Conservation (phyloP, 2,113 vertebrate genomes). For the Noctilio leporinus region DNA sequence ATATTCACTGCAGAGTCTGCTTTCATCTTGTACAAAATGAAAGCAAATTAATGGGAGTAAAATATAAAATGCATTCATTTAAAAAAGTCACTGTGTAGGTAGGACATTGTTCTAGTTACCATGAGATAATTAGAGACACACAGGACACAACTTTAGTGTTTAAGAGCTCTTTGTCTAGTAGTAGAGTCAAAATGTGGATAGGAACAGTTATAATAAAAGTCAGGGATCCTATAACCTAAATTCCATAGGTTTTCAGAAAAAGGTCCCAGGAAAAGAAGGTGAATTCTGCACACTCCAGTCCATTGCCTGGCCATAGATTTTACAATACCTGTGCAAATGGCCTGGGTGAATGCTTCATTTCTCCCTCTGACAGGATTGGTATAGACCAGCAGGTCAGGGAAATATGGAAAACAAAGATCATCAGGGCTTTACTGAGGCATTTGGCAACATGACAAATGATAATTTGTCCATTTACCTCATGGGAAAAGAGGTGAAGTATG, state of each 20-base stretch:
- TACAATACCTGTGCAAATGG: background rate
- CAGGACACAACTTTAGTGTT: background rate
- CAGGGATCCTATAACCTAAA: background rate
- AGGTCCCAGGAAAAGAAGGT: background rate
- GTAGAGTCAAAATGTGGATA: background rate
- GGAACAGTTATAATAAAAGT: background rate
- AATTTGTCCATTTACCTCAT: background rate
- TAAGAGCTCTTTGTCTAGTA: background rate
- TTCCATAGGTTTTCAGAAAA: background rate
- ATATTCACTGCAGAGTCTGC: background rate
- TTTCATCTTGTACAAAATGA: background rate
- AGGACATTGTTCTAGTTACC: background rate
- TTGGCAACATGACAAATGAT: background rate
- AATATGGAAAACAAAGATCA: background rate
- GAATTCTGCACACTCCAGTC: background rate
- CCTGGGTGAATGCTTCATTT: background rate
- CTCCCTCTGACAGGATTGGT: background rate
- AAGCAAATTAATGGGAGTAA: background rate
- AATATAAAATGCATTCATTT: background rate
- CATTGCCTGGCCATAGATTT: background rate
- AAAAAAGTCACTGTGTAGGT: background rate
- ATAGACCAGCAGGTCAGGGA: background rate
- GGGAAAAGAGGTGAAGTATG: background rate
- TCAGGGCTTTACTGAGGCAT: background rate
- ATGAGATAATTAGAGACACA: background rate